Base-by-base conservation (phyloP, 1,140 invertebrate genomes). In the Drosophila varians region DNA sequence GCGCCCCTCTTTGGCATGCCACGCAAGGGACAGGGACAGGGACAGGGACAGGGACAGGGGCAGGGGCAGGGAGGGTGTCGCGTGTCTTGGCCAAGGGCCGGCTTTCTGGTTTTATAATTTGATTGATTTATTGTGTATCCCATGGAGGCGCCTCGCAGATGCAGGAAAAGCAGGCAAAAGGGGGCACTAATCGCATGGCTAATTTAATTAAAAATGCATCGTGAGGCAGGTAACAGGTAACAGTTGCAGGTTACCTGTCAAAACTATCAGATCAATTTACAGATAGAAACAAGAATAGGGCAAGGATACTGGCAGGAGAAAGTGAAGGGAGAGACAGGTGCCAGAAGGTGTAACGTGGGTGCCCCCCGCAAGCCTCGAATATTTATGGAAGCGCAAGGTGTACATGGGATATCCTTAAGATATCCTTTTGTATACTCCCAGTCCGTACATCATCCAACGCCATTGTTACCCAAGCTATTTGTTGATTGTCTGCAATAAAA, bases 141-240 rank as follows among this genome's bases (percentile, higher is more conserved):
- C 48, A 56, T 51, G 54, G 52, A 49, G 48, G 66, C 69, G 46
- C 66, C 66, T 42, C 34, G 36, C 38, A 47, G 77, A 57, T 46
- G 66, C 77, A 68, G 45, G 69, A 77, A 25, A 40, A 34, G 66
- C 77, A 68, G 34, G 56, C 4, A 42, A 42, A 18, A 19, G 38
- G 38, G 16, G 38, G 16, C 8, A 42, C 4, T 5, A 16, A 42
- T 18, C 14, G 38, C 14, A 42, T 7, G 36, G 28, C 51, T 78
- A 78, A 78, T 78, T 86, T 70, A 87, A 86, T 86, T 87, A 87
- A 86, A 86, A 86, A 65, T 56, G 71, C 74, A 69, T 71, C 58
- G 54, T 28, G 23, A 46, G 54, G 16, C 61, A 66, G 61, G 64
- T 53, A 68, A 21, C 61, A 66, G 61, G 64, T 53, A 68, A 45